Percentiles rank a stretch among this genome's conserved stretches.
These are phyloP conservation scores for Brachyhypopomus occidentalis DNA, from an alignment of 2,113 vertebrate species.

Conservation along the genomic window DNA sequence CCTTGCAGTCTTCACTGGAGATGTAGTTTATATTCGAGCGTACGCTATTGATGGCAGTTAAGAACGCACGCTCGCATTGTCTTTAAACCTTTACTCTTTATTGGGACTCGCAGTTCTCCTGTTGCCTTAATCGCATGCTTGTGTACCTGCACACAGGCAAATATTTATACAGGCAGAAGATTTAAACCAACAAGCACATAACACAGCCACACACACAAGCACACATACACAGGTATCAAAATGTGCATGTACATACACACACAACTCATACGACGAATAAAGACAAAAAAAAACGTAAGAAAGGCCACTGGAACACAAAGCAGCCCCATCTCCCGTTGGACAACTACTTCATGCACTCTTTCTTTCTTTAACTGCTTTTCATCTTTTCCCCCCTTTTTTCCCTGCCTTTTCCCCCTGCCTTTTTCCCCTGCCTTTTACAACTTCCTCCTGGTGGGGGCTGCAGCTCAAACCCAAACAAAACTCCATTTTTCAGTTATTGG, in stretches of 20 bases:
- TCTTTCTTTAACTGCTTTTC: conserved; percentile 26
- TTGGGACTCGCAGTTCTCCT: neutral
- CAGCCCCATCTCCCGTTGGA: conserved; percentile 22
- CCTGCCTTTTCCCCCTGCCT: conserved; percentile 54
- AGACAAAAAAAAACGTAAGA: neutral
- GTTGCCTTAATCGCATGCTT: conserved; percentile 16
- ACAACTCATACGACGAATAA: neutral
- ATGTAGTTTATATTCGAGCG: neutral
- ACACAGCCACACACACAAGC: too few relatives aligned
- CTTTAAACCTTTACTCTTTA: neutral
- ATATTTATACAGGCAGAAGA: conserved; percentile 14
- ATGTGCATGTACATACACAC: conserved; percentile 29
- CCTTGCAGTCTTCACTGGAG: neutral
- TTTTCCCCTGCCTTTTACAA: conserved; percentile 73
- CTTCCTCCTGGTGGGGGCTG: conserved; percentile 80
- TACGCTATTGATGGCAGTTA: neutral
- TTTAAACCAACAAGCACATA: too few relatives aligned
- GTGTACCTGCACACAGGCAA: conserved; percentile 16
- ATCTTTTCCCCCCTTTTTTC: conserved; percentile 1
- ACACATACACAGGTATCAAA: neutral
- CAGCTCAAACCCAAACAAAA: conserved; percentile 86
- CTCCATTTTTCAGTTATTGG: conserved; percentile 85
- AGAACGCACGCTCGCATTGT: neutral
- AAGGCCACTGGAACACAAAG: neutral
- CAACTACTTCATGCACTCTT: conserved; percentile 24